These are phyloP conservation scores for Halichondria panicea DNA, from an alignment of 37 sponge, comb jelly and placozoan species.

Conservation along the genomic window DNA sequence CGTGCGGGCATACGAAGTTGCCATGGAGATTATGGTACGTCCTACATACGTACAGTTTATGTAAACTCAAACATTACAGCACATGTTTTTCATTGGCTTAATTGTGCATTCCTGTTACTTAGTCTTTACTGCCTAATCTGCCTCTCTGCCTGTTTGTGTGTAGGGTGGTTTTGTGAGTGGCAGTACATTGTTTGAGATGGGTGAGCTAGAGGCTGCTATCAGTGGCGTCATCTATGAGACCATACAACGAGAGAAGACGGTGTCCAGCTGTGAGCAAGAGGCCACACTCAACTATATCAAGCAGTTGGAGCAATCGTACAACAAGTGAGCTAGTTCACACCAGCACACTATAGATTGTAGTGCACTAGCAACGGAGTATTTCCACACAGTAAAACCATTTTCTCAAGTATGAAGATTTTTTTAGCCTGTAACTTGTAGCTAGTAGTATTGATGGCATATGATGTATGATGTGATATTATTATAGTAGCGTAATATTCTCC, in stretches of 20 bases:
- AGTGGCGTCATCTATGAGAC: constrained; percentile 69
- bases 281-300: constrained; percentile 36
- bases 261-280: constrained; percentile 42
- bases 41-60: background rate
- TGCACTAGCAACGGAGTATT: background rate
- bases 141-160: background rate
- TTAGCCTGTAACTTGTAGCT: background rate
- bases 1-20: constrained; percentile 73
- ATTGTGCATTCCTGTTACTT: background rate
- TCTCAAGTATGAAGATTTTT: background rate
- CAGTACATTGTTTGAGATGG: constrained; percentile 39
- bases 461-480: background rate
- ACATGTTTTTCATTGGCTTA: background rate
- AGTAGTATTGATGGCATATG: background rate
- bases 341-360: background rate
- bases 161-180: constrained; percentile 67
- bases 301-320: constrained; percentile 9
- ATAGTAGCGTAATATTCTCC: background rate
- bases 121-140: background rate
- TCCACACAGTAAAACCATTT: background rate
- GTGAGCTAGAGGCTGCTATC: constrained; percentile 73
- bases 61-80: background rate
- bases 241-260: constrained; percentile 63
- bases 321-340: constrained; percentile 20
- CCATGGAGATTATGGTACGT: constrained; percentile 76